phyloP scores from a whole-genome alignment of 1,140 invertebrate species.

The Drosophila murphyi region DNA sequence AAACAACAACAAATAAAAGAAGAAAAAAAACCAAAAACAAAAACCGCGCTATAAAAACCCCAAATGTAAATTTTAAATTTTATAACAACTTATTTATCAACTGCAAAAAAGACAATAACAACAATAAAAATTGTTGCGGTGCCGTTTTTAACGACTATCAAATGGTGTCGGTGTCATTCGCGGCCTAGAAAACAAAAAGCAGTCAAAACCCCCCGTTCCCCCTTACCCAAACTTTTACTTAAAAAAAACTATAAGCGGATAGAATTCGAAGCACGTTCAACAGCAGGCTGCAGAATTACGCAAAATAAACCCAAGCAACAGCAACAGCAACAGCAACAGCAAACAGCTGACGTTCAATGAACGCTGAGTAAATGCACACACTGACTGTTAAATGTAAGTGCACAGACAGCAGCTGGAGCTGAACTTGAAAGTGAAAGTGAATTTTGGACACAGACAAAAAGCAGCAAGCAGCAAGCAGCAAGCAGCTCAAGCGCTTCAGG shows the following conservation, averaged over 20 bases:
- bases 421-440: conserved; percentile 84
- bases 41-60: conserved; percentile 21
- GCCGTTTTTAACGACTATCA: conserved; percentile 56
- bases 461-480: conserved; percentile 1
- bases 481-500: neutral
- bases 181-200: conserved; percentile 70
- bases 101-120: conserved; percentile 27
- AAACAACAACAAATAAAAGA: conserved; percentile 26
- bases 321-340: conserved; percentile 21
- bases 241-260: neutral
- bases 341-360: conserved; percentile 79
- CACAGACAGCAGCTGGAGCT: conserved; percentile 52
- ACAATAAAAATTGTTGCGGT: conserved; percentile 35
- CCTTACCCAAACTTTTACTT: neutral
- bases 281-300: conserved; percentile 67
- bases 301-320: conserved; percentile 51
- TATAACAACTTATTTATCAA: conserved; percentile 48
- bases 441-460: conserved; percentile 20
- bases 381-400: conserved; percentile 48
- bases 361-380: conserved; percentile 38
- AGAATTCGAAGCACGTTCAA: conserved; percentile 76
- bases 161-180: conserved; percentile 74
- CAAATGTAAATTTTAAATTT: conserved; percentile 62
- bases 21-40: conserved; percentile 31
- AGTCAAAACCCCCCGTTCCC: conserved; percentile 10